phyloP scores from a whole-genome alignment of 2,888 invertebrate species.

The Brachynemurus nebulosus region DNA sequence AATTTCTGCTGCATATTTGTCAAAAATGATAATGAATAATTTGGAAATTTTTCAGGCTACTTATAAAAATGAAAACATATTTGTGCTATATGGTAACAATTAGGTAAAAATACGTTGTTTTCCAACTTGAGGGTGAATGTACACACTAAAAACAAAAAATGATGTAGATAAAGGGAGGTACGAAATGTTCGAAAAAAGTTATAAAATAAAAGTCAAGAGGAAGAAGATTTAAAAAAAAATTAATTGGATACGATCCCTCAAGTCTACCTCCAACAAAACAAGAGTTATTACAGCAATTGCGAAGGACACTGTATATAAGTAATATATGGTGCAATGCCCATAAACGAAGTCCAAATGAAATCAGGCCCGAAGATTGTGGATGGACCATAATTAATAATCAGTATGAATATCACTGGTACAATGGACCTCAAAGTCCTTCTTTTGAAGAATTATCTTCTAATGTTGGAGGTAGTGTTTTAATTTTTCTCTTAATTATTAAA shows the following conservation, averaged over 20 bases:
- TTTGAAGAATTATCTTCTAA: slow-evolving; percentile 10
- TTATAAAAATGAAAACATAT: no score
- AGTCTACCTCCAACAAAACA: slow-evolving; percentile 8
- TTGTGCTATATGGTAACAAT: no score
- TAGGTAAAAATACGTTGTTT: no score
- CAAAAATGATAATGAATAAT: no score
- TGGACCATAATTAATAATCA: slow-evolving; percentile 14
- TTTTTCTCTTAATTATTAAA: no score
- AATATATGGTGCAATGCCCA: slow-evolving; percentile 9
- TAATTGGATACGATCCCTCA: not conserved
- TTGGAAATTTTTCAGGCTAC: no score
- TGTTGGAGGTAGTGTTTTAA: slow-evolving; percentile 9
- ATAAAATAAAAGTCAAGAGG: not conserved
- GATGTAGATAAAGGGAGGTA: not conserved
- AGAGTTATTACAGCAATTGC: slow-evolving; percentile 15
- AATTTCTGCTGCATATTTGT: no score
- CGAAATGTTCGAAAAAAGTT: not conserved
- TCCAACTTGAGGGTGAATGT: no score
- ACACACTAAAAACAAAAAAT: not conserved
- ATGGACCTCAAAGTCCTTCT: slow-evolving; percentile 11
- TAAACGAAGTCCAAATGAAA: not conserved
- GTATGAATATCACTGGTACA: slow-evolving; percentile 14
- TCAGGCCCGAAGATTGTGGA: slow-evolving; percentile 13
- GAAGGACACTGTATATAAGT: slow-evolving; percentile 7
- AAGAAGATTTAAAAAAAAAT: not conserved